Base-by-base conservation (phyloP, 2,797 vertebrate species). In the Megaceryle alcyon region DNA sequence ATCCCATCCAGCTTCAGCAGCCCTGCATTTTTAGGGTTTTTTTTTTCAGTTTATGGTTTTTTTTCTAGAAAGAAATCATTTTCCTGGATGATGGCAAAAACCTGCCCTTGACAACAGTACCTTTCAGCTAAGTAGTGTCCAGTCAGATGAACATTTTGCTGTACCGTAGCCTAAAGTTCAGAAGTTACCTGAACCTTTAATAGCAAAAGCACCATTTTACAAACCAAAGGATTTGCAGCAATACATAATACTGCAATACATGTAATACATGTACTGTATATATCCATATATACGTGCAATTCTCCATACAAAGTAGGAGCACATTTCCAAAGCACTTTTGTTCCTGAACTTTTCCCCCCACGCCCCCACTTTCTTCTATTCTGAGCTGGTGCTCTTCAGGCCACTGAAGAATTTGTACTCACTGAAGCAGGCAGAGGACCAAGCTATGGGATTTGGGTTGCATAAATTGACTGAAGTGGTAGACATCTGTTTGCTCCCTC, bases 381-480 rank as follows among this genome's bases (percentile, higher is more conserved):
- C 49, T 80, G 82, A 68, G 49, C 54, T 39, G 31, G 25, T n/a
- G 76, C 6, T 33, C 64, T 60, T 31, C 57, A 60, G 81, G 63
- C 59, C 13, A 12, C n/a, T 2, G 49, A 35, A 28, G 72, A 37
- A 43, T n/a, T 12, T 81, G 73, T 43, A 39, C 33, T 37, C 22
- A 1, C 3, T 59, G 69, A 25, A 85, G 92, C 26, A 54, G 63
- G 71, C 54, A 13, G 25, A 43, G 82, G 37, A 53, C 26, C 48
- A 68, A 51, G 53, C 4, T n/a, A 18, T 35, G 59, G 57, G 68
- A 54, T 33, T 3, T 33, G 49, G 4, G 13, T 33, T 41, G 10
- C 48, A 44, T 1, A 31, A 80, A 33, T 1, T 0, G 3, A 76
- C 20, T 10, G 9, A 72, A 63, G 14, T 0, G 0, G 20, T 1